Evolutionary conservation across 37 sponge, comb jelly and placozoan species (phyloP).

Genomic region (Chondrilla cf. caribensis): DNA sequence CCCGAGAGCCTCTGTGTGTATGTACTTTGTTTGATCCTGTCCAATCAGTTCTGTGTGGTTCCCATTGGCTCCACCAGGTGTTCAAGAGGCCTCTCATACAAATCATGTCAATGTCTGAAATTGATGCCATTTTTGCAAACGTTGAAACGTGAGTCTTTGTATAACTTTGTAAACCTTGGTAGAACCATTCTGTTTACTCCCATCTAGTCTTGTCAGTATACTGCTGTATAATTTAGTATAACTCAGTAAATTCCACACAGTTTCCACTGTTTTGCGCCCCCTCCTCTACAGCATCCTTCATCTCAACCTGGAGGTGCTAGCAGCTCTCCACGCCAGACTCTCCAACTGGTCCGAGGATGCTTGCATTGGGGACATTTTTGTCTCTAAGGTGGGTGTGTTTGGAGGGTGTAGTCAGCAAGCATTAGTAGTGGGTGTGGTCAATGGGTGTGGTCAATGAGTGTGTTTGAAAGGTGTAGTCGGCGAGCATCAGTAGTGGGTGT

Average conservation of each 20-base stretch:
- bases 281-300: conserved; percentile 44
- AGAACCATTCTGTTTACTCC: not conserved
- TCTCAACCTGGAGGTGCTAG: conserved; percentile 70
- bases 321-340: conserved; percentile 55
- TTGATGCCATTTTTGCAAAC: conserved; percentile 78
- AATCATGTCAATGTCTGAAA: conserved; percentile 47
- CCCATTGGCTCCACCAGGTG: conserved; percentile 55
- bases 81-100: conserved; percentile 63
- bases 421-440: too few relatives aligned
- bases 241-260: too few relatives aligned
- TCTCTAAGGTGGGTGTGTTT: conserved; percentile 64
- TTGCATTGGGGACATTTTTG: conserved; percentile 80
- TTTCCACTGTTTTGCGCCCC: not conserved
- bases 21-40: too few relatives aligned
- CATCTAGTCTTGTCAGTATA: not conserved
- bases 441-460: too few relatives aligned
- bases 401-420: not conserved
- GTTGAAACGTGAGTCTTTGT: conserved; percentile 71
- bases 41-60: too few relatives aligned
- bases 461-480: too few relatives aligned
- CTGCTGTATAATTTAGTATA: not conserved
- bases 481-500: too few relatives aligned
- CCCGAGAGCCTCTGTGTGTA: too few relatives aligned
- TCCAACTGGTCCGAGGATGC: conserved; percentile 35
- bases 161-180: not conserved